Evolutionary conservation across 2,113 vertebrate genomes (phyloP), one percentile per base, ranked within the genome.

Genomic region (Heteronetta atricapilla): DNA sequence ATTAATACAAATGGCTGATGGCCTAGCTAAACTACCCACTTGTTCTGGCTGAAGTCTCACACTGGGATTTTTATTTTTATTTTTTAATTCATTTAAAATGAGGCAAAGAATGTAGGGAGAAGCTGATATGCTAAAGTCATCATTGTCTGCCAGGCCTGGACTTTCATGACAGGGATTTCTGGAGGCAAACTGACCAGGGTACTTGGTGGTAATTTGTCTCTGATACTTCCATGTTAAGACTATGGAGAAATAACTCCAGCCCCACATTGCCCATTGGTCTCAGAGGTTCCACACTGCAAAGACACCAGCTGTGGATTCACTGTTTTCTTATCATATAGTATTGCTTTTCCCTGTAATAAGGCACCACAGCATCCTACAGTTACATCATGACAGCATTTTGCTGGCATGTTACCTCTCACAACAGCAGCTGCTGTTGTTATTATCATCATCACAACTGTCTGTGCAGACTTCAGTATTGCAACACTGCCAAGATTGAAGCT

Each of bases 231-330:
- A 46, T 13, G 7, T n/a, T 50, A 66, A 22, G 23, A 6, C 15
- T 28, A 52, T 11, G n/a, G 4, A 64, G 44, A 72, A 90, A 50
- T 13, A 82, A 34, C 0, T 0, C 25, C 66, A 73, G 21, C 2
- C 11, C 5, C 6, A 0, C 25, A 12, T 8, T 36, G 48, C 29
- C 89, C 75, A 73, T 21, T n/a, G 3, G 1, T 25, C 10, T 68
- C 60, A 48, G 33, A 64, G 44, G 7, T 68, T 40, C 46, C 48
- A 15, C 29, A 10, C 22, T 67, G 63, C 42, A 66, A 55, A 76
- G 38, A 25, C 4, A 21, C 20, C 29, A 74, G 5, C 52, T 56
- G 25, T 19, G 56, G 26, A 76, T 42, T 82, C 48, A 25, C 33
- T 13, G 10, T 67, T 92, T 84, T 67, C 25, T 52, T 42, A 64